Base-by-base conservation (phyloP, 2,888 invertebrate species). In the Pseudeuparius sepicola region DNA sequence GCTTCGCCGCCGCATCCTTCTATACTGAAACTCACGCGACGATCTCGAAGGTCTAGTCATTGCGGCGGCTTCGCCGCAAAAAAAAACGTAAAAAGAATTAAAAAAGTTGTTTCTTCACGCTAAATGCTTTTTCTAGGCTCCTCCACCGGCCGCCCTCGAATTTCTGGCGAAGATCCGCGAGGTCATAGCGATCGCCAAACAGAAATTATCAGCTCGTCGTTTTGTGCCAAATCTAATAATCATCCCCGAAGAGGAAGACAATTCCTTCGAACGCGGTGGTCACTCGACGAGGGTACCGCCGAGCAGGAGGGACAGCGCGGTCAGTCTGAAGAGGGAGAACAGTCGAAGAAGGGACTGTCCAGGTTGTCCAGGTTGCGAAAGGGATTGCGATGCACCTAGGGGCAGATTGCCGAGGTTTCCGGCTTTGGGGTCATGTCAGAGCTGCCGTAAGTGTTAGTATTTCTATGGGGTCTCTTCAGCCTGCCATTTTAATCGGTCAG, bases 71-170 rank as follows among this genome's bases (percentile, higher is more conserved):
- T n/a, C n/a, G n/a, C n/a, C n/a, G n/a, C n/a, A n/a, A n/a, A n/a
- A n/a, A n/a, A n/a, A n/a, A n/a, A n/a, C n/a, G n/a, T n/a, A n/a
- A n/a, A n/a, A n/a, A n/a, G n/a, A n/a, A n/a, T n/a, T n/a, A n/a
- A n/a, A n/a, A n/a, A n/a, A n/a, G n/a, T n/a, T n/a, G n/a, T n/a
- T n/a, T n/a, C n/a, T n/a, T n/a, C n/a, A n/a, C n/a, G n/a, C 20
- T 20, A 20, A 7, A 20, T 20, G 6, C 20, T 50, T 44, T 41
- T 70, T 70, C n/a, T 65, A 87, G 81, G 79, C 86, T 47, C 92
- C 92, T 13, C 90, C 92, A 27, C 83, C 86, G 24, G 87, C 88
- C 34, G 90, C 92, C 14, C 65, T 89, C 46, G 90, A 92, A 60
- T 92, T 92, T 58, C 67, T 92, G 31, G 72, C 76, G 1, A 87